Base-by-base conservation (phyloP, 2,888 invertebrate species). In the Acleris laterana region DNA sequence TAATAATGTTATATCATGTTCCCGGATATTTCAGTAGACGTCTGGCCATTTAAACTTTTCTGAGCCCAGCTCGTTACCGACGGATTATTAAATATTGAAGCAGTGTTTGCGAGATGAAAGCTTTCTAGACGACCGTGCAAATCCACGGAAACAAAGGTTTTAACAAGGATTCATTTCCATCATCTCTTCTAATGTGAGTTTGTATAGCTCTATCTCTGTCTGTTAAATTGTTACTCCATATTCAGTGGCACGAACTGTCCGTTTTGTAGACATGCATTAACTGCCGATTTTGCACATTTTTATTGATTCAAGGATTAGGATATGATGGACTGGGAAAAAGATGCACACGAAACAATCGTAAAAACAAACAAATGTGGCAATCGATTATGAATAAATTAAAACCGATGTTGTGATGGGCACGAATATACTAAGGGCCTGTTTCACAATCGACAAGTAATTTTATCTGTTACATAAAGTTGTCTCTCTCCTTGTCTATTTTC, bases 71-170 rank as follows among this genome's bases (percentile, higher is more conserved):
- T 93, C 89, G 93, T 93, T 93, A 93, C 84, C 77, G 80, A 69
- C 76, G 93, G 93, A 93, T 93, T 93, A 93, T 91, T 90, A 90
- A 93, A 93, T 90, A 92, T 91, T 91, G 89, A 89, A 90, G 84
- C 89, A 86, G 84, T 82, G 84, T 84, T 84, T 78, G 82, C 75
- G 85, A 82, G 88, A 88, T 88, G 82, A 88, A 88, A 87, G 83
- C 84, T 76, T 85, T 87, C 89, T 89, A 88, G 89, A 87, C 89
- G 51, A 57, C 66, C 62, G 51, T 62, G 61, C 61, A 66, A 66
- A 66, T 62, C 66, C 66, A 46, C 50, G 56, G 55, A 44, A 66
- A 66, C 66, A 66, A 62, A 62, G 65, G 65, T 61, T 65, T 32
- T 61, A 65, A 65, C 65, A 50, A 56, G 56, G 51, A 65, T 64